Evolutionary conservation across 2,888 invertebrate genomes (phyloP).

Genomic region (Chaetoderma sp.): DNA sequence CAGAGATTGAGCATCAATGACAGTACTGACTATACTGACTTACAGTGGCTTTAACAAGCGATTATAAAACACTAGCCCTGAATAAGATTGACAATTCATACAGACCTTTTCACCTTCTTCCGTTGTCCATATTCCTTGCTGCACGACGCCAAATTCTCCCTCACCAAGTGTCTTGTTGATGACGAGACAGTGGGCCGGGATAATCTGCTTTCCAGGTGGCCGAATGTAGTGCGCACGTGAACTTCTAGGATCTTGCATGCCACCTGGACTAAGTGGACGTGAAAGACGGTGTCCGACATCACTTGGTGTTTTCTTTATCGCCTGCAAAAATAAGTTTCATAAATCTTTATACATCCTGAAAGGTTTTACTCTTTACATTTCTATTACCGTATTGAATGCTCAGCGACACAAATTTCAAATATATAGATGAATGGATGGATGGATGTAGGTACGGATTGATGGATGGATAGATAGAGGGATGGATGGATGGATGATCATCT

Average conservation of each 20-base stretch:
- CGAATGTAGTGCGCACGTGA: constrained; percentile 49
- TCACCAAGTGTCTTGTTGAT: constrained; percentile 95
- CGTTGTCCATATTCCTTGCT: constrained; percentile 97
- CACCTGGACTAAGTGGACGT: constrained; percentile 50
- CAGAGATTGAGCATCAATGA: no score
- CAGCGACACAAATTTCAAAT: no score
- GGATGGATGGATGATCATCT: background rate
- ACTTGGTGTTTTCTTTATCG: constrained; percentile 38
- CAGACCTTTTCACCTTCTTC: constrained; percentile 85
- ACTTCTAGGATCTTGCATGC: constrained; percentile 49
- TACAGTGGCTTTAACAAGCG: no score
- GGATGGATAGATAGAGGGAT: background rate
- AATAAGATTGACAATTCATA: background rate
- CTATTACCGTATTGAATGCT: no score
- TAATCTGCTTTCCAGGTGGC: constrained; percentile 75
- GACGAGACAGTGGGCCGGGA: constrained; percentile 89
- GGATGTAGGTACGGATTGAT: constrained; percentile 1
- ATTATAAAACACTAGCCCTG: no score
- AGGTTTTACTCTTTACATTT: no score
- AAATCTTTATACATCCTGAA: no score
- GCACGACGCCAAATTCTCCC: constrained; percentile 98
- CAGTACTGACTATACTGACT: no score
- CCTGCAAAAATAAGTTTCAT: constrained; percentile 36
- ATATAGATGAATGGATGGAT: background rate
- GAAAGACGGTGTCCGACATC: constrained; percentile 33